These are phyloP conservation scores for Andrena marginata DNA, from an alignment of 2,888 invertebrate genomes.

Conservation along the genomic window DNA sequence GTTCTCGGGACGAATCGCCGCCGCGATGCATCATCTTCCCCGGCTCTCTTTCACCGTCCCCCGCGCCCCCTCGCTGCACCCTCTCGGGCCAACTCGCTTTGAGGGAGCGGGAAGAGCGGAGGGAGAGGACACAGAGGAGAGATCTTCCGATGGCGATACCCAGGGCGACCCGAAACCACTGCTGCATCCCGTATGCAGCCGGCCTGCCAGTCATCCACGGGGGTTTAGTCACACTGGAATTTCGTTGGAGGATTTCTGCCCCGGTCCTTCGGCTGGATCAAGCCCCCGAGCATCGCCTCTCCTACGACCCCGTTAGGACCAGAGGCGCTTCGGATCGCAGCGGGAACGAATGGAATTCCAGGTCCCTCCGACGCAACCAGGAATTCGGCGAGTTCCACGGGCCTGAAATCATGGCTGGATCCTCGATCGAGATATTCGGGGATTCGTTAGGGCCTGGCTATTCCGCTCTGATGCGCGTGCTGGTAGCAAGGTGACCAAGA, in stretches of 20 bases:
- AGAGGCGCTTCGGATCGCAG: conserved; percentile 47
- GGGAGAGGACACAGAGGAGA: conserved; percentile 65
- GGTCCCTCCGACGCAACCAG: conserved; percentile 51
- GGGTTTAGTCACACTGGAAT: conserved; percentile 84
- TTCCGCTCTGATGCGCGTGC: conserved; percentile 45
- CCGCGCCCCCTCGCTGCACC: conserved; percentile 32
- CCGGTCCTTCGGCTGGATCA: conserved; percentile 65
- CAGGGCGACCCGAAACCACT: conserved; percentile 80
- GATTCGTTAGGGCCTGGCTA: conserved; percentile 39
- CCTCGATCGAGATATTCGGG: conserved; percentile 48
- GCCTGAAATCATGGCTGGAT: conserved; percentile 42
- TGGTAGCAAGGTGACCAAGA: conserved; percentile 13
- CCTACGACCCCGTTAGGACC: conserved; percentile 29
- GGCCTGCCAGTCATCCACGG: conserved; percentile 83
- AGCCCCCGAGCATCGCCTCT: conserved; percentile 35
- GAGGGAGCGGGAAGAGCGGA: not conserved
- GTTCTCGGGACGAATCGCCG: conserved; percentile 64
- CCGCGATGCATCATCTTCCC: conserved; percentile 77
- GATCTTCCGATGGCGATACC: conserved; percentile 80
- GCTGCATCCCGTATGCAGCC: conserved; percentile 76
- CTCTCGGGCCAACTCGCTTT: conserved; percentile 31
- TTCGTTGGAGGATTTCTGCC: conserved; percentile 76
- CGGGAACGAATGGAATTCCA: conserved; percentile 67
- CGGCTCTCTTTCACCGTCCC: conserved; percentile 37
- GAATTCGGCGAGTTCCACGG: conserved; percentile 58